These are phyloP conservation scores for Tragelaphus scriptus DNA, from an alignment of 2,113 vertebrate species.

Conservation along the genomic window DNA sequence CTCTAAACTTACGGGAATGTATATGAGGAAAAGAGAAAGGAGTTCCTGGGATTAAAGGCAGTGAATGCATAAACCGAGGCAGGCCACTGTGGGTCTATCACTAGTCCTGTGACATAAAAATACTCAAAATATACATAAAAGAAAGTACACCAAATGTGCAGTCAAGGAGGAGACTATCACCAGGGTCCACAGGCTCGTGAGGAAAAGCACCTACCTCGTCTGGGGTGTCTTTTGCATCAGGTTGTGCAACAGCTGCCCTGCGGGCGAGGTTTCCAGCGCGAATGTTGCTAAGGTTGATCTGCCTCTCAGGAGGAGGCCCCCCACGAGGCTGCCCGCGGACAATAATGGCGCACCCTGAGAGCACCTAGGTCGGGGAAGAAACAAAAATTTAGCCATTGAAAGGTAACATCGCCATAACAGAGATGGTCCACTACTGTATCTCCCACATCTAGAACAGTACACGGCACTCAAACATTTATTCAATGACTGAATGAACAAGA, in stretches of 20 bases:
- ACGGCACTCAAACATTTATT: neutral
- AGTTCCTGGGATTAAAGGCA: neutral
- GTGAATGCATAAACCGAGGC: neutral
- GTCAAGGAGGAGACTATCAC: neutral
- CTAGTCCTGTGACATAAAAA: neutral
- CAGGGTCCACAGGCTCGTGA: neutral
- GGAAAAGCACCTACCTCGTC: conserved; percentile 87
- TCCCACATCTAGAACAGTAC: neutral
- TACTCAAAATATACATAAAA: neutral
- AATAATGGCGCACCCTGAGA: conserved; percentile 98
- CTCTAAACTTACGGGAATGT: neutral
- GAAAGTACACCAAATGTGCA: neutral
- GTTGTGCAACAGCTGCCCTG: conserved; percentile 86
- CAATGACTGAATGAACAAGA: neutral
- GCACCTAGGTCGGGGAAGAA: conserved; percentile 79
- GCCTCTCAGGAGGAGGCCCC: conserved; percentile 93
- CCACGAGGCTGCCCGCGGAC: conserved; percentile 96
- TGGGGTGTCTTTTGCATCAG: conserved; percentile 90
- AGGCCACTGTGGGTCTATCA: neutral
- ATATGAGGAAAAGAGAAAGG: neutral
- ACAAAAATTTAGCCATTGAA: neutral
- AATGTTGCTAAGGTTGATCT: conserved; percentile 98
- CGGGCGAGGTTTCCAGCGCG: conserved; percentile 91
- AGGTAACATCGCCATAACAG: neutral
- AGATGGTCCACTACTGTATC: neutral